Conservation (phyloP, 23 tunicate species). For the Styela plicata region DNA sequence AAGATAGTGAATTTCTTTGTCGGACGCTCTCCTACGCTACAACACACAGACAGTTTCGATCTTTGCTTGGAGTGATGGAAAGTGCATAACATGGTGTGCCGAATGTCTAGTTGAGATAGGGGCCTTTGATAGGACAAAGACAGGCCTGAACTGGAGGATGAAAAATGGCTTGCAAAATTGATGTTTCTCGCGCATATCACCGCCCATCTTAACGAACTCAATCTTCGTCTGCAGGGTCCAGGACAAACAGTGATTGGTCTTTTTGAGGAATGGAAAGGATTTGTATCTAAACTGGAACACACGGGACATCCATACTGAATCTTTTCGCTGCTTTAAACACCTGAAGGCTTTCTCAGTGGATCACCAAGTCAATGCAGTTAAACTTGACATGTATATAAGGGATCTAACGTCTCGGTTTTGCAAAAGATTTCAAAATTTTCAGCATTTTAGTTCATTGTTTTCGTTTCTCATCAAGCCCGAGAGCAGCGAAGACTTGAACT, state of each 20-base stretch:
- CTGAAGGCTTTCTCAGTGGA: constrained; percentile 46
- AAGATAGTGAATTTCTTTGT: constrained; percentile 7
- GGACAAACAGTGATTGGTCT: constrained; percentile 51
- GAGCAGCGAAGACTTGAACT: constrained; percentile 51
- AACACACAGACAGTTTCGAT: constrained; percentile 10
- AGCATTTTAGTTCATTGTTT: constrained; percentile 51
- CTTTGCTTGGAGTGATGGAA: not conserved
- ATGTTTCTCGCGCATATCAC: not conserved
- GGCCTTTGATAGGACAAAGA: not conserved
- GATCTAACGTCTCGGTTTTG: constrained; percentile 52
- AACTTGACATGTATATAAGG: constrained; percentile 46
- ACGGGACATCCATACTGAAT: constrained; percentile 51
- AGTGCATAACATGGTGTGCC: not conserved
- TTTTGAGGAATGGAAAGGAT: constrained; percentile 63
- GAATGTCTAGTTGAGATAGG: not conserved
- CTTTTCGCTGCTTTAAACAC: constrained; percentile 54
- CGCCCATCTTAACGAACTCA: not conserved
- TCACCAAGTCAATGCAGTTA: constrained; percentile 56
- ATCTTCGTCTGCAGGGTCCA: not conserved
- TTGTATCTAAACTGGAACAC: constrained; percentile 59
- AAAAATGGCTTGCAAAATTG: not conserved
- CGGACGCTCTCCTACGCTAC: not conserved
- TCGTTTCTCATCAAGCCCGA: constrained; percentile 70
- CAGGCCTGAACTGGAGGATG: not conserved
- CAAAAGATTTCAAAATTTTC: constrained; percentile 59